phyloP scores from a whole-genome alignment of 2,797 vertebrate species.

The Pangasius krempfi region DNA sequence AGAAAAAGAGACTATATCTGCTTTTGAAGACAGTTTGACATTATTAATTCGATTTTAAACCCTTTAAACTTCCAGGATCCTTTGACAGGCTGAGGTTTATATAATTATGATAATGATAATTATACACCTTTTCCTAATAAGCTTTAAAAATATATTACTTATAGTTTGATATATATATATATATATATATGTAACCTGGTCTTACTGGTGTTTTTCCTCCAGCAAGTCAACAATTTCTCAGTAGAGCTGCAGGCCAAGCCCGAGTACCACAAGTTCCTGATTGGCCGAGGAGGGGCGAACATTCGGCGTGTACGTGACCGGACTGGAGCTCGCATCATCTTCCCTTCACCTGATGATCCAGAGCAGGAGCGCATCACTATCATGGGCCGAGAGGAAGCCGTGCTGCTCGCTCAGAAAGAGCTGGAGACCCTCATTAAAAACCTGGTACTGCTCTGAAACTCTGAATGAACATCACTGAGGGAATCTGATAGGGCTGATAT shows the following conservation, averaged over 20 bases:
- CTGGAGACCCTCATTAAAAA: conserved; percentile 80
- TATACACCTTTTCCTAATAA: not conserved
- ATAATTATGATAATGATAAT: not conserved
- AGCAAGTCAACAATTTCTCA: conserved; percentile 83
- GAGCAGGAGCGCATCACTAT: conserved; percentile 83
- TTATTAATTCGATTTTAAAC: not conserved
- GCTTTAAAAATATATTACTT: not conserved
- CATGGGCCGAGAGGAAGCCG: conserved; percentile 78
- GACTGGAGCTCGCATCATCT: conserved; percentile 79
- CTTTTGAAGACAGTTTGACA: not conserved
- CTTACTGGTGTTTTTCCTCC: conserved; percentile 1
- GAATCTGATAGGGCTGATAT: too few relatives aligned
- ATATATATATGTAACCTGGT: not conserved
- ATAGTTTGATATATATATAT: not conserved
- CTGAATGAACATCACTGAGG: too few relatives aligned
- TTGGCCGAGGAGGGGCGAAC: conserved; percentile 79
- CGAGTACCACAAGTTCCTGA: conserved; percentile 83
- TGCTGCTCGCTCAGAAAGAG: conserved; percentile 76
- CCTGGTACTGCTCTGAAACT: conserved; percentile 68
- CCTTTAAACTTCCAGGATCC: not conserved
- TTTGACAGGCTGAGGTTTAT: not conserved
- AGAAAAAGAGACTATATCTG: not conserved
- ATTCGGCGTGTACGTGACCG: conserved; percentile 78
- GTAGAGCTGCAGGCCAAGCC: conserved; percentile 77
- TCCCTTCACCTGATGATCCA: conserved; percentile 75